Percentiles rank a stretch among this genome's conserved stretches.
Conservation (phyloP, 2,797 vertebrate species). For the Phataginus tricuspis region DNA sequence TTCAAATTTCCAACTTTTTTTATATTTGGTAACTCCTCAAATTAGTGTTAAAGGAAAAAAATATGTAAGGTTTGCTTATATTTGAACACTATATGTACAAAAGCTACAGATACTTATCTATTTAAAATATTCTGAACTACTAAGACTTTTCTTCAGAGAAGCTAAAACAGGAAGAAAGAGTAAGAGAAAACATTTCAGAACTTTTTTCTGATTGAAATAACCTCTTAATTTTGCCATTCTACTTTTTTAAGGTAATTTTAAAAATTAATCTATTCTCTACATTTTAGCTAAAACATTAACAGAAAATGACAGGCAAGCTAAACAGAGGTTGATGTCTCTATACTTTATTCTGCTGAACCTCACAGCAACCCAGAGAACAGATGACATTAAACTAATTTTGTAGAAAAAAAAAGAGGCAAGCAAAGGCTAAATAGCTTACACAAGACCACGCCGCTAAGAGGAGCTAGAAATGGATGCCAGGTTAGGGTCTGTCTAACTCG, state of each 20-base stretch:
- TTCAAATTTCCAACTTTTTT: background rate
- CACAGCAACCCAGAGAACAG: constrained; percentile 8
- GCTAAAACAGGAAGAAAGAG: background rate
- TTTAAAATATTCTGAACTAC: constrained; percentile 32
- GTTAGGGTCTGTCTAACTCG: constrained; percentile 2
- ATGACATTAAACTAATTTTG: constrained; percentile 4
- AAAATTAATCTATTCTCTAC: background rate
- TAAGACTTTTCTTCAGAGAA: constrained; percentile 37
- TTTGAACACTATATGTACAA: constrained; percentile 15
- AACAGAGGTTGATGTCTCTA: constrained; percentile 1
- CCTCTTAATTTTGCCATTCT: constrained; percentile 8
- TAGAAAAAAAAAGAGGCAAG: constrained; percentile 42
- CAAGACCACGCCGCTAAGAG: background rate
- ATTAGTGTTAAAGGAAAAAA: background rate
- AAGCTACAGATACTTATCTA: background rate
- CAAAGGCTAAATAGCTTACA: constrained; percentile 38
- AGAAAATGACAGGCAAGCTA: constrained; percentile 8
- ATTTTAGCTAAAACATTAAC: constrained; percentile 36
- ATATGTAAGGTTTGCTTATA: constrained; percentile 10
- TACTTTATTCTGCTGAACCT: background rate
- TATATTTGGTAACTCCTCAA: background rate
- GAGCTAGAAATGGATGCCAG: background rate
- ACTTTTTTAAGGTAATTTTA: background rate
- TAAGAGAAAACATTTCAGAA: background rate
- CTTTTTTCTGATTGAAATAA: background rate